Conservation (phyloP, 2,797 vertebrate species). For the Nothura maculosa region DNA sequence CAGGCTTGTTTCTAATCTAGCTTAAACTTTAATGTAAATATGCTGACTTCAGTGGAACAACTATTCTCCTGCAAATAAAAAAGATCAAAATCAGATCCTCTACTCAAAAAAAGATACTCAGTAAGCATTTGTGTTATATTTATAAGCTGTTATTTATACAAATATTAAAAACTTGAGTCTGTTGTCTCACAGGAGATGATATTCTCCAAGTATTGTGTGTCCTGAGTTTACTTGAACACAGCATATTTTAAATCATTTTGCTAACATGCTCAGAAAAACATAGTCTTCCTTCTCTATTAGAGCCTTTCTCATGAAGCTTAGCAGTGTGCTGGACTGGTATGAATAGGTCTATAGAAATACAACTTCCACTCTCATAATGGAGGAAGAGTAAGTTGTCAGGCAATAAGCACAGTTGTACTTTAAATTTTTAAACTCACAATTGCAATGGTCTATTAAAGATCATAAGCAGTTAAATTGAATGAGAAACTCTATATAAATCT, state of each 20-base stretch:
- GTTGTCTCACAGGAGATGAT: rapidly evolving
- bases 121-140: neutral
- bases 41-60: neutral
- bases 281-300: neutral
- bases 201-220: neutral
- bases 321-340: neutral
- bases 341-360: neutral
- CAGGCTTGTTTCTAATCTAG: neutral
- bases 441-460: neutral
- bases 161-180: neutral
- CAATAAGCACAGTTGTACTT: neutral
- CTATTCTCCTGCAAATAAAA: neutral
- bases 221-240: neutral
- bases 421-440: neutral
- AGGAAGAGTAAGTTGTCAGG: neutral
- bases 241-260: too few relatives aligned
- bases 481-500: neutral
- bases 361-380: neutral
- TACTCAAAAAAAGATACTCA: neutral
- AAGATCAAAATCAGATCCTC: neutral
- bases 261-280: neutral
- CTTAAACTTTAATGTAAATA: neutral
- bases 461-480: neutral
- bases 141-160: neutral
- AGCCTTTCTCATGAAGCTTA: neutral